These are phyloP conservation scores for Drosophila incognita DNA, from an alignment of 2,888 invertebrate genomes.

Conservation along the genomic window DNA sequence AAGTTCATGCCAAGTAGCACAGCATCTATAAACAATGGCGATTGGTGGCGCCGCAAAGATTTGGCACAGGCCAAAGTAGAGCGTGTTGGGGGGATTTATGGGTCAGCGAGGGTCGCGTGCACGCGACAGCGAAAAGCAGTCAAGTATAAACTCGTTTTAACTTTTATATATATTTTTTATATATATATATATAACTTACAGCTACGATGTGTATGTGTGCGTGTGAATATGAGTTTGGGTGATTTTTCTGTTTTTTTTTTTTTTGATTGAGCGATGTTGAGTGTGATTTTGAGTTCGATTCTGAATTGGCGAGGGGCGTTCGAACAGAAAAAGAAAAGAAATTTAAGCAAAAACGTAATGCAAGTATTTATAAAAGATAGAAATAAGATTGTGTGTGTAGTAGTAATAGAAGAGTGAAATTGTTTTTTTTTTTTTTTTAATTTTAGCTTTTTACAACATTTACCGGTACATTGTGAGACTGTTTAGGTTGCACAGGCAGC, in stretches of 20 bases:
- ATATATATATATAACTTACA: conserved; percentile 40
- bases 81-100: conserved; percentile 1
- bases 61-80: conserved; percentile 20
- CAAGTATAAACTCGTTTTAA: conserved; percentile 38
- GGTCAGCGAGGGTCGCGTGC: conserved; percentile 27
- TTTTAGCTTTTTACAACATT: conserved; percentile 49
- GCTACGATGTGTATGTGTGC: conserved; percentile 18
- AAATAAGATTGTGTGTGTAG: conserved; percentile 2
- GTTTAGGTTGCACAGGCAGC: conserved; percentile 78
- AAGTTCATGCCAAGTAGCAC: conserved; percentile 12
- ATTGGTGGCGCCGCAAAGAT: conserved; percentile 36
- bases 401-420: conserved; percentile 19
- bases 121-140: conserved; percentile 60
- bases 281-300: conserved; percentile 1
- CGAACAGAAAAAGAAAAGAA: not conserved
- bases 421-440: conserved; percentile 10
- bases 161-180: conserved; percentile 13
- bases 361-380: not conserved
- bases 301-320: conserved; percentile 10
- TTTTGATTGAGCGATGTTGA: conserved; percentile 5
- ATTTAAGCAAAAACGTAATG: conserved; percentile 7
- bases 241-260: not conserved
- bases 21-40: conserved; percentile 36
- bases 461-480: conserved; percentile 78
- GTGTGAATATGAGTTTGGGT: conserved; percentile 10